Evolutionary conservation across 2,797 vertebrate species (phyloP).

Genomic region (Taeniopygia guttata): DNA sequence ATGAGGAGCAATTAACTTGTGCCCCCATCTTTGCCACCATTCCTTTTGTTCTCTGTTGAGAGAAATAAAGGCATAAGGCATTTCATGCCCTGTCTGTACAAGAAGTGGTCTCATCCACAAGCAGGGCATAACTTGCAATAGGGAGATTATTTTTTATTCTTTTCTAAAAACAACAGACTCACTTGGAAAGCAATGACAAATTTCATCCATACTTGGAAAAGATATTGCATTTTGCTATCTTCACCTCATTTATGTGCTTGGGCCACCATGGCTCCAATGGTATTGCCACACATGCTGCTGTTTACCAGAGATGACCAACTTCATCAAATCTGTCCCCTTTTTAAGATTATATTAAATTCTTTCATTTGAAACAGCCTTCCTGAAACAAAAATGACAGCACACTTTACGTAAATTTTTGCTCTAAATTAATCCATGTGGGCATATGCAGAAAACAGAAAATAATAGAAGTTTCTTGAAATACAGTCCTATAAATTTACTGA

Average conservation of each 20-base stretch:
- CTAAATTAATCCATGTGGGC: background rate
- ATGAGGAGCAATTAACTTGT: background rate
- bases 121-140: background rate
- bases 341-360: background rate
- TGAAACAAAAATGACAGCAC: background rate
- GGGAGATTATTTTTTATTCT: background rate
- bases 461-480: background rate
- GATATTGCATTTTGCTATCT: background rate
- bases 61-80: background rate
- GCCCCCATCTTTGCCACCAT: background rate
- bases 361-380: background rate
- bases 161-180: background rate
- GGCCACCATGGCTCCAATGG: rapidly evolving
- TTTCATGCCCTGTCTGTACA: background rate
- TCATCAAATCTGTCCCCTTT: background rate
- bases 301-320: background rate
- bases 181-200: background rate
- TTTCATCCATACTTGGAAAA: background rate
- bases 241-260: background rate
- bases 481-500: background rate
- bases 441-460: background rate
- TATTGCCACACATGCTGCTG: background rate
- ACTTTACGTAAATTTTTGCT: background rate
- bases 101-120: background rate
- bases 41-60: background rate